Conservation (phyloP, 2,113 vertebrate genomes). For the Thamnaconus septentrionalis region DNA sequence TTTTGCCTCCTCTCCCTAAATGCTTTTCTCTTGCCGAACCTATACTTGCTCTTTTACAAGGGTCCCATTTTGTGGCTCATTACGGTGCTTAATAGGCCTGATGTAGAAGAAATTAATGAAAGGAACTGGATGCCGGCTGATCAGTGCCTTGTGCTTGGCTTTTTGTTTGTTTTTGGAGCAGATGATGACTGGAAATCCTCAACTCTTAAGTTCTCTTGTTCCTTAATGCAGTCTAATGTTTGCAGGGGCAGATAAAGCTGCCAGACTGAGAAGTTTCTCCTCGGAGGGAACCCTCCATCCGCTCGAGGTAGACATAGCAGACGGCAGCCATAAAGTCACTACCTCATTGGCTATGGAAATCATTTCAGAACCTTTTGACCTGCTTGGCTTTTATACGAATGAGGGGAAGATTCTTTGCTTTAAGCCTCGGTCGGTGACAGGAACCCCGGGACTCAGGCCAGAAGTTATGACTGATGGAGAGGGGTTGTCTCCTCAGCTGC, state of each 20-base stretch:
- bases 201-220: not conserved
- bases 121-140: conserved; percentile 26
- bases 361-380: conserved; percentile 96
- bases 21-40: conserved; percentile 64
- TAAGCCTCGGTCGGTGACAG: conserved; percentile 94
- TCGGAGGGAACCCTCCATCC: conserved; percentile 14
- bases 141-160: conserved; percentile 6
- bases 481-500: conserved; percentile 90
- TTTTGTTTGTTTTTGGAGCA: conserved; percentile 16
- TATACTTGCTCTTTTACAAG: conserved; percentile 54
- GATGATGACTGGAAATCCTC: conserved; percentile 10
- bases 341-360: conserved; percentile 89
- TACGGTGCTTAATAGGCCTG: conserved; percentile 32
- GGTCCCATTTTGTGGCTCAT: conserved; percentile 37
- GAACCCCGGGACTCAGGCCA: conserved; percentile 85
- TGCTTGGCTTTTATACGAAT: conserved; percentile 88
- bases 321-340: conserved; percentile 74
- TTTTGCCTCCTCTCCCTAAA: conserved; percentile 57
- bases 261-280: conserved; percentile 19
- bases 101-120: conserved; percentile 28
- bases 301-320: conserved; percentile 18
- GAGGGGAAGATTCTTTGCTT: conserved; percentile 88
- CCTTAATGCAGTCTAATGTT: conserved; percentile 10
- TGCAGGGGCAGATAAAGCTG: conserved; percentile 18
- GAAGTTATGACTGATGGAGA: conserved; percentile 84